Base-by-base conservation (phyloP, 2,113 vertebrate species). In the Crocuta crocuta region DNA sequence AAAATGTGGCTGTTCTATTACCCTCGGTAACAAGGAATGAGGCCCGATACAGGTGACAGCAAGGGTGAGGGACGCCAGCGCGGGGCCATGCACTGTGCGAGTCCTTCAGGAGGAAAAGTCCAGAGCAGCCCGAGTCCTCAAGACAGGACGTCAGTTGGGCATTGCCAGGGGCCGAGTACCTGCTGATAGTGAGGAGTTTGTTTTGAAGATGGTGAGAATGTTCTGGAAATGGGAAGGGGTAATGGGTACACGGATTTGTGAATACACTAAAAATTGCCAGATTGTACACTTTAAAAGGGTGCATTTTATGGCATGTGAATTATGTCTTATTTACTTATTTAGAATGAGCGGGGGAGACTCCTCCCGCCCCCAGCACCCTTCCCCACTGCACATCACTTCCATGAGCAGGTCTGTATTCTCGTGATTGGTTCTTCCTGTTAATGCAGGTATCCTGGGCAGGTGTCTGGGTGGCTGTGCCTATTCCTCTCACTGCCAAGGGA, bases 31-130 rank as follows among this genome's bases (percentile, higher is more conserved):
- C 35, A 24, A 71, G 2, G 21, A 33, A n/a, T 4, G 15, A 45
- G 1, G 4, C 35, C 28, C 21, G 28, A 10, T 4, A 15, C 35
- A 19, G 0, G 10, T 1, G 2, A 45, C 0, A 12, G 10, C 3
- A 9, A 15, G n/a, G 21, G 16, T 10, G 48, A 26, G 13, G 23
- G 50, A 55, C 17, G 50, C 73, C 71, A 17, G 16, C 23, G 1
- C 43, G 1, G 28, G 15, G 35, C 58, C 26, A 4, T 10, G 2
- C 1, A 1, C 1, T 33, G 39, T 11, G 39, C 33, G 58, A 63
- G 2, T 50, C 61, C 43, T 43, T 16, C 26, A 3, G 6, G 0
- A 9, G 0, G 15, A 61, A 31, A 17, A 19, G 31, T 10, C 17
- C 28, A 23, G 21, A 43, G 26, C 24, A 48, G 94, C 58, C 79